Base-by-base conservation (phyloP, 37 sponge, comb jelly and placozoan species). In the Spongilla lacustris region DNA sequence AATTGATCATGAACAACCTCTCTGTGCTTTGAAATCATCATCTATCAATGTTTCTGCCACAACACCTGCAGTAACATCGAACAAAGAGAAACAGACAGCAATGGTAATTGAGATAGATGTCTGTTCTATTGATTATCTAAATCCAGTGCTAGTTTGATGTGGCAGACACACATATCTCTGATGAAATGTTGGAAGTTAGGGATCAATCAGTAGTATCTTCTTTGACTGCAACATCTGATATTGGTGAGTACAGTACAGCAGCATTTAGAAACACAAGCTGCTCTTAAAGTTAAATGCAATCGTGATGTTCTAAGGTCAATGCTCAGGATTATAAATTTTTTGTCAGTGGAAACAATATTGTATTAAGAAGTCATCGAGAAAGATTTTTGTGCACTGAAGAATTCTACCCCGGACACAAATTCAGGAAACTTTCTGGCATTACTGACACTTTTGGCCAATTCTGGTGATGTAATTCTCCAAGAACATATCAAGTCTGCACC, bases 391-490 rank as follows among this genome's bases (percentile, higher is more conserved):
- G 19, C 58, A 58, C 58, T 58, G 58, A 58, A 58, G 58, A 58
- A 58, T 25, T n/a, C 30, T 49, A 49, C 66, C 66, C 24, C 31
- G n/a, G 46, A 69, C 33, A 58, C 31, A 29, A 84, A 78, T 46
- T 80, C 58, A 28, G 90, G 90, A 11, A 89, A 89, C 41, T 89
- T 89, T 67, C 33, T 34, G 12, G 85, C 90, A 30, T 70, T 89
- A 29, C 37, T 89, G 31, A 48, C 76, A 25, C 85, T 89, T 41
- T 66, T 75, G 31, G 68, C 79, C 26, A 81, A 89, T 70, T 79
- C 85, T 32, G 90, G 85, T 76, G 90, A 85, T 73, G 19, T n/a
- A 66, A 66, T 89, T 31, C 69, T 89, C 68, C 23, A 68, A 48
- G 25, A 78, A 28, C 90, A 89, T 36, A 78, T 89, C 69, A 25